A percentile compares a stretch with the other conserved stretches of the same genome.
Conservation (phyloP, 2,797 vertebrate genomes). For the Ptychobarbus kaznakovi region DNA sequence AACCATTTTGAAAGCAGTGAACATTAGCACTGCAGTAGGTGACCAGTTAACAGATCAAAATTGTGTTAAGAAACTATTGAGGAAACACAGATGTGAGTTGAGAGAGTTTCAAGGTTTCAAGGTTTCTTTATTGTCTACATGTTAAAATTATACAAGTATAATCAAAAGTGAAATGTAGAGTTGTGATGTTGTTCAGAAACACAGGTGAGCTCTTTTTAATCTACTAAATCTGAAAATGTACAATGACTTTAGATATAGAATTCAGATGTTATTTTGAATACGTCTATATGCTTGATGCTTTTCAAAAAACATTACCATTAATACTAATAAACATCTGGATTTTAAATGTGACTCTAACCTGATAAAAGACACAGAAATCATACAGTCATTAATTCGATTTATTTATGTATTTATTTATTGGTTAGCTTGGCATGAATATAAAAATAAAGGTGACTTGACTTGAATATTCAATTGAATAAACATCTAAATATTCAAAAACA, state of each 20-base stretch:
- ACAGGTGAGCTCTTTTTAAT: slow-evolving; percentile 67
- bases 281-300: neutral
- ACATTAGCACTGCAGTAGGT: slow-evolving; percentile 61
- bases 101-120: slow-evolving; percentile 14
- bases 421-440: neutral
- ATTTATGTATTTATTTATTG: neutral
- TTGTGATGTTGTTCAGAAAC: slow-evolving; percentile 66
- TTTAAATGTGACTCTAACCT: neutral
- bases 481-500: neutral
- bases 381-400: too few relatives aligned
- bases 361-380: neutral
- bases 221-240: slow-evolving; percentile 48
- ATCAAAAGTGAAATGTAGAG: too few relatives aligned
- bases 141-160: too few relatives aligned
- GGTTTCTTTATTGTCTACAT: too few relatives aligned
- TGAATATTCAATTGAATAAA: neutral
- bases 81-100: neutral
- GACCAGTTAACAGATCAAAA: slow-evolving; percentile 59
- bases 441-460: too few relatives aligned
- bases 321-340: neutral
- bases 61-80: neutral
- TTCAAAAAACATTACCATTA: slow-evolving; percentile 40
- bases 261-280: neutral
- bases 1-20: slow-evolving; percentile 67
- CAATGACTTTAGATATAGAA: neutral